Base-by-base conservation (phyloP, 2,797 vertebrate species). In the Pelobates cultripes region DNA sequence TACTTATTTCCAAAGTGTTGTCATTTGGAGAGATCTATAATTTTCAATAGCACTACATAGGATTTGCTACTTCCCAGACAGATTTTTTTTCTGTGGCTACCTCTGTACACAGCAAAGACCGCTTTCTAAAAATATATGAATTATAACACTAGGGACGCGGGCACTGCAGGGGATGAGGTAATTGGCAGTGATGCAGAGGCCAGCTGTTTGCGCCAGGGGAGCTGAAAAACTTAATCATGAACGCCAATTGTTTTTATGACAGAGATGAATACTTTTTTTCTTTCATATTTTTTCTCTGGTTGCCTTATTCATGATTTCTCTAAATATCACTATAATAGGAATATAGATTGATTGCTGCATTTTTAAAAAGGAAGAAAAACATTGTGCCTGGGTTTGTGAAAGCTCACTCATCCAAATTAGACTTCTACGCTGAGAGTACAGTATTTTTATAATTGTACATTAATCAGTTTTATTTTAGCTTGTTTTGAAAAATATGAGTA, bases 41-140 rank as follows among this genome's bases (percentile, higher is more conserved):
- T 41, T 78, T 57, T 82, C 13, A 73, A 3, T 64, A 66, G 28
- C 43, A 61, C 43, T 57, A 14, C 77, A 68, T 53, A 61, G 45
- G 17, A 77, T 61, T n/a, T 73, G 51, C 40, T 69, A 8, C 13
- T 53, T 75, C 15, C 5, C 47, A 45, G 63, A 67, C 55, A n/a
- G 66, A 64, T 74, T 63, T 69, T 51, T 61, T 73, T 42, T 78
- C 28, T 3, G 47, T n/a, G 75, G 63, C 41, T 79, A 47, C 41
- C 42, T 9, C 61, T 43, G 10, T 79, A 70, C 44, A 7, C 13
- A 68, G 45, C n/a, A 8, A 41, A 13, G 10, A 60, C 63, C 67
- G 47, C 77, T 47, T 41, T 72, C 84, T 74, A 85, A 81, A 74
- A 75, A 78, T 75, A 73, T 78, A 75, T 67, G 76, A 85, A 76